These are phyloP conservation scores for Paramormyrops hopkinsi DNA, from an alignment of 2,797 vertebrate species.

Conservation along the genomic window DNA sequence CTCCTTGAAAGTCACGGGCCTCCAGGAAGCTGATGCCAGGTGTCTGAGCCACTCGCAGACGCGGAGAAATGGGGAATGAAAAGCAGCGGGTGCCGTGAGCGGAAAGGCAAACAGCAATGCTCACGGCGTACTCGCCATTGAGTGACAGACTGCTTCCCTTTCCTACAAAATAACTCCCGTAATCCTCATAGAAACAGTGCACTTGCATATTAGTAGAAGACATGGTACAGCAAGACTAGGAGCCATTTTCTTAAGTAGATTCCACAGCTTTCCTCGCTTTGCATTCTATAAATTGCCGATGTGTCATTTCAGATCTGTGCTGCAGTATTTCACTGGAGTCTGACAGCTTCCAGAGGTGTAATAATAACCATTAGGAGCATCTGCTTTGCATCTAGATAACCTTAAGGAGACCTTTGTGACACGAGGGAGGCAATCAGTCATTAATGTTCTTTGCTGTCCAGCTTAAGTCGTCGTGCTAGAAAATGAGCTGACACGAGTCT, in stretches of 20 bases:
- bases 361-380: conserved; percentile 16
- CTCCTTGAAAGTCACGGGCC: neutral
- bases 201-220: neutral
- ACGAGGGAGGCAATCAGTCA: neutral
- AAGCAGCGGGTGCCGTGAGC: neutral
- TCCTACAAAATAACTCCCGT: neutral
- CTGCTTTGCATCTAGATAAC: neutral
- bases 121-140: neutral
- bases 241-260: neutral
- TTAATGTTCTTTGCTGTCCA: conserved; percentile 17
- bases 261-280: neutral
- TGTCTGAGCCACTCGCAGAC: neutral
- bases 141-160: neutral
- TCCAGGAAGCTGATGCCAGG: neutral
- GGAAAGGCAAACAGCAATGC: neutral
- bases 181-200: neutral
- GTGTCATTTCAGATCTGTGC: neutral
- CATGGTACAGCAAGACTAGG: neutral
- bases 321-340: neutral
- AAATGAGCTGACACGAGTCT: neutral
- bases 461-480: neutral
- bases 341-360: neutral
- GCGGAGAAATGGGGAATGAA: neutral
- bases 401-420: conserved; percentile 13
- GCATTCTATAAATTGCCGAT: neutral